Conservation (phyloP, 2,888 invertebrate species). For the Melanotus villosus region DNA sequence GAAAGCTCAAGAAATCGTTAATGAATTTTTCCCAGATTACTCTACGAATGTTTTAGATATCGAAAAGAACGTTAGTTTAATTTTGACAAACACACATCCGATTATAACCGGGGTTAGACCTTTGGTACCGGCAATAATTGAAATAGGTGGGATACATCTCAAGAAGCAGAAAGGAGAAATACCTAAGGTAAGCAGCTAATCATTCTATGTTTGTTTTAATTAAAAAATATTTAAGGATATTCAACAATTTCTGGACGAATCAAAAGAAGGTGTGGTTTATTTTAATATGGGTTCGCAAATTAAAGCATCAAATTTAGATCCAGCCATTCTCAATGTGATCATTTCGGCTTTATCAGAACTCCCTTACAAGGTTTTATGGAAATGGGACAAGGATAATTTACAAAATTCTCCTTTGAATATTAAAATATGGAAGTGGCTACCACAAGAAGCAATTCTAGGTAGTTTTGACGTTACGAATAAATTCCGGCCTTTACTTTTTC, state of each 20-base stretch:
- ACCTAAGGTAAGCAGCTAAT: conserved; percentile 6
- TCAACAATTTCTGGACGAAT: conserved; percentile 67
- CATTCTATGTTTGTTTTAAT: conserved; percentile 8
- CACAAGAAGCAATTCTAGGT: conserved; percentile 77
- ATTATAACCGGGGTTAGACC: conserved; percentile 47
- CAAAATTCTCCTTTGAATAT: conserved; percentile 71
- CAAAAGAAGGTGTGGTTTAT: conserved; percentile 70
- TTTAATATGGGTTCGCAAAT: conserved; percentile 73
- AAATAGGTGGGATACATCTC: conserved; percentile 48
- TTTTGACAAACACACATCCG: conserved; percentile 46
- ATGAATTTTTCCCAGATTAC: conserved; percentile 40
- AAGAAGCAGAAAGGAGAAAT: conserved; percentile 4
- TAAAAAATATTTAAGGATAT: conserved; percentile 65
- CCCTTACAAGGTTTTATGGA: conserved; percentile 76
- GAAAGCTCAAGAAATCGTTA: conserved; percentile 32
- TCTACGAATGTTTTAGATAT: conserved; percentile 36
- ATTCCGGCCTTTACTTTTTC: no score
- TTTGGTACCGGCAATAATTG: conserved; percentile 45
- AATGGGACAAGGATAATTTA: conserved; percentile 73
- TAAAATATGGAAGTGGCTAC: conserved; percentile 73
- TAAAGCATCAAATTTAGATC: conserved; percentile 68
- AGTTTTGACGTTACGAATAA: no score
- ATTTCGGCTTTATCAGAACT: conserved; percentile 71
- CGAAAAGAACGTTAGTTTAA: conserved; percentile 47
- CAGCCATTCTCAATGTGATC: conserved; percentile 66